These are phyloP conservation scores for Agonopterix arenella DNA, from an alignment of 2,888 invertebrate genomes.

Conservation along the genomic window DNA sequence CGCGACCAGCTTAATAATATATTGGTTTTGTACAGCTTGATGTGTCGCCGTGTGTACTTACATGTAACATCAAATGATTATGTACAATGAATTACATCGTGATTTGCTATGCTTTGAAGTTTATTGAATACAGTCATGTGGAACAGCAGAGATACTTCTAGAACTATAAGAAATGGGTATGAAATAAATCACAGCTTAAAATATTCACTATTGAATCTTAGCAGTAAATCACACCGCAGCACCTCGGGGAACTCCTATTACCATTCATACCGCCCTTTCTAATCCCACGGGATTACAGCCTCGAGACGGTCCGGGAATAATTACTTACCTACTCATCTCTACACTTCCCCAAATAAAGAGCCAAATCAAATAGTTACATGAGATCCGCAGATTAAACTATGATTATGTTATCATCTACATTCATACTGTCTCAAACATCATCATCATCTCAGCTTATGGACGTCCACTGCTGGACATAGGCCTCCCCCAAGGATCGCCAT, in stretches of 20 bases:
- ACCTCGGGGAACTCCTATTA: slow-evolving; percentile 67
- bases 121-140: too few species aligned
- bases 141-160: too few species aligned
- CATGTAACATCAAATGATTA: too few species aligned
- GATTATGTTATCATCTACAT: slow-evolving; percentile 25
- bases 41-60: too few species aligned
- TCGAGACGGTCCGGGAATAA: slow-evolving; percentile 70
- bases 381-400: slow-evolving; percentile 30
- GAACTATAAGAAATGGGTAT: slow-evolving; percentile 23
- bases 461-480: too few species aligned
- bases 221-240: slow-evolving; percentile 73
- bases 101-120: too few species aligned
- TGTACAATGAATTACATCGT: too few species aligned
- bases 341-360: slow-evolving; percentile 44
- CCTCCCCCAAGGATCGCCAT: too few species aligned
- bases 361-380: slow-evolving; percentile 26
- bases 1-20: too few species aligned
- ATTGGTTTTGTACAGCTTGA: too few species aligned
- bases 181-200: slow-evolving; percentile 68
- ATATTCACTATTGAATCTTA: slow-evolving; percentile 75
- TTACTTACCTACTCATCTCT: slow-evolving; percentile 65
- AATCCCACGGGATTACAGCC: slow-evolving; percentile 72
- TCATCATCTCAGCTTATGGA: too few species aligned
- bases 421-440: background rate
- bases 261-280: slow-evolving; percentile 73